Conservation (phyloP, 2,888 invertebrate genomes). For the Pyrrhosoma nymphula region DNA sequence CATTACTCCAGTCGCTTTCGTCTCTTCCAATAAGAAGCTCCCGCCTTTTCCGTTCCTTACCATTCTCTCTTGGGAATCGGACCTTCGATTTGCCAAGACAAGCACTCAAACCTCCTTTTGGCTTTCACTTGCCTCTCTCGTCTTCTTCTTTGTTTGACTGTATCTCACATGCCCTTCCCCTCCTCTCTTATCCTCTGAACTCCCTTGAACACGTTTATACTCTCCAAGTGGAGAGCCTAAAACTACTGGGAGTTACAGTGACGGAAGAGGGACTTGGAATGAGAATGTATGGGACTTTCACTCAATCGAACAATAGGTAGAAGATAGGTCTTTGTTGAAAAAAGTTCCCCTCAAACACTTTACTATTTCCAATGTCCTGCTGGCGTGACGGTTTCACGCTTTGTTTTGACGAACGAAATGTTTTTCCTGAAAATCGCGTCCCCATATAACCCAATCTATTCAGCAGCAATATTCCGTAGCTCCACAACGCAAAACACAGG, state of each 20-base stretch:
- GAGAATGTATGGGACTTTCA: slow-evolving; percentile 23
- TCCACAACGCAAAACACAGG: too few relatives aligned
- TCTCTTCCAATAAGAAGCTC: too few relatives aligned
- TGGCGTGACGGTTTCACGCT: neutral
- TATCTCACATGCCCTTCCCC: neutral
- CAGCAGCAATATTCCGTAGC: neutral
- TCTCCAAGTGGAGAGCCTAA: neutral
- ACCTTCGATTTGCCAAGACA: slow-evolving; percentile 28
- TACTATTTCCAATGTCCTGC: neutral
- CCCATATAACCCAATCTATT: neutral
- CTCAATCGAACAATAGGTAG: slow-evolving; percentile 25
- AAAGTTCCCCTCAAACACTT: slow-evolving; percentile 18
- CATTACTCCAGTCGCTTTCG: too few relatives aligned
- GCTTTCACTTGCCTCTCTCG: neutral
- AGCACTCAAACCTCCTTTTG: neutral
- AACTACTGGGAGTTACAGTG: slow-evolving; percentile 11
- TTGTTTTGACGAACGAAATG: neutral
- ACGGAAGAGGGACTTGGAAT: slow-evolving; percentile 28
- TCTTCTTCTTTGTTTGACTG: neutral
- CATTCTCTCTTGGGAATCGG: neutral
- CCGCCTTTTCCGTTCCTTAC: neutral
- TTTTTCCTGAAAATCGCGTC: neutral
- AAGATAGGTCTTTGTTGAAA: neutral
- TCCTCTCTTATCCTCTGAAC: neutral
- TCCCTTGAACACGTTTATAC: neutral